A percentile compares a stretch with the other conserved stretches of the same genome.
phyloP scores from a whole-genome alignment of 1,140 invertebrate genomes.

The Drosophila triauraria region DNA sequence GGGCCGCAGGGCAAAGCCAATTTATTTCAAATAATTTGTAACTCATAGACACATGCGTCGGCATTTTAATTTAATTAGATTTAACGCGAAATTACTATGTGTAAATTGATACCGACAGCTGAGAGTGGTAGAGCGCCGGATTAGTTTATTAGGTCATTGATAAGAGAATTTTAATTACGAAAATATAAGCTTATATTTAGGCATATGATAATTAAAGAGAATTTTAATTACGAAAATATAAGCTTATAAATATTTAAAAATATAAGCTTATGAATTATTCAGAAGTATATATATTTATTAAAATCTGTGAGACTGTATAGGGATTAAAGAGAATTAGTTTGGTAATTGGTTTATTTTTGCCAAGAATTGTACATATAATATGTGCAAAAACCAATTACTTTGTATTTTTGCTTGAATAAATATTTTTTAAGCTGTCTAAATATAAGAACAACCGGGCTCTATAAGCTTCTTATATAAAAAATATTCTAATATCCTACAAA shows the following conservation, averaged over 20 bases:
- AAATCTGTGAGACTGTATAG: too few species aligned
- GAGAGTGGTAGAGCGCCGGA: neutral
- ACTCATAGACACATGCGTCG: neutral
- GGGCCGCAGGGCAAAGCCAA: slow-evolving; percentile 1
- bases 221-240: neutral
- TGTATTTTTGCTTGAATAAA: neutral
- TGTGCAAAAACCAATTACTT: neutral
- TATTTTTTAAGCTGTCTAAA: neutral
- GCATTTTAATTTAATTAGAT: slow-evolving; percentile 7
- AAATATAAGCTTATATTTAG: too few species aligned
- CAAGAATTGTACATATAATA: neutral
- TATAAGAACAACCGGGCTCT: neutral
- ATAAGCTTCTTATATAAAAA: neutral
- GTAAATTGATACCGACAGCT: neutral
- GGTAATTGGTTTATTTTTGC: neutral
- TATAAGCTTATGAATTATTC: too few species aligned
- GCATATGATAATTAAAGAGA: neutral
- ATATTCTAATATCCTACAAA: neutral
- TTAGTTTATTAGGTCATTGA: neutral
- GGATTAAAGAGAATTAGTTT: neutral
- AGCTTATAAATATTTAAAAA: too few species aligned
- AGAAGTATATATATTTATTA: too few species aligned
- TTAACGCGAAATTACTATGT: slow-evolving; percentile 3
- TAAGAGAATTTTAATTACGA: neutral
- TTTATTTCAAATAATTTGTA: slow-evolving; percentile 16